Evolutionary conservation across 2,888 invertebrate genomes (phyloP).

Genomic region (Chalcosyrphus nemorum): DNA sequence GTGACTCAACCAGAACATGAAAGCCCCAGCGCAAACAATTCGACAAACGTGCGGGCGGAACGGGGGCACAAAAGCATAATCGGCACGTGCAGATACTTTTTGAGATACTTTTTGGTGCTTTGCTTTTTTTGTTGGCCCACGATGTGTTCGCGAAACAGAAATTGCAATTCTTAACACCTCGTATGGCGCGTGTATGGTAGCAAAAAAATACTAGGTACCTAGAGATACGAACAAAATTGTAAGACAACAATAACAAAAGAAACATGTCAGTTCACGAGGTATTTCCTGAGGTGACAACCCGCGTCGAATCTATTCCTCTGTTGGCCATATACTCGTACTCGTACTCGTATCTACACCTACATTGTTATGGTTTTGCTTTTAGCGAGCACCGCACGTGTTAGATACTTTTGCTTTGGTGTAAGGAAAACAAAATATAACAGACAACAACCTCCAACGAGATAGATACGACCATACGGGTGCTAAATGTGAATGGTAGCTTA

Average conservation of each 20-base stretch:
- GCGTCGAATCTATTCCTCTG: neutral
- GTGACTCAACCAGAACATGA: slow-evolving; percentile 15
- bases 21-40: slow-evolving; percentile 10
- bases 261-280: slow-evolving; percentile 14
- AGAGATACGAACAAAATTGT: neutral
- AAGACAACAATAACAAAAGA: neutral
- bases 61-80: neutral
- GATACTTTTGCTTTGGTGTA: slow-evolving; percentile 34
- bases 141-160: neutral
- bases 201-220: neutral
- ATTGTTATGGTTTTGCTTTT: slow-evolving; percentile 31
- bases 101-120: slow-evolving; percentile 36
- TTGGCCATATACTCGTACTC: no score
- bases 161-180: slow-evolving; percentile 10
- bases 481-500: slow-evolving; percentile 28
- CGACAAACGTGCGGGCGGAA: neutral
- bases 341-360: no score
- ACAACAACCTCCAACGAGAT: neutral
- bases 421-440: slow-evolving; percentile 10
- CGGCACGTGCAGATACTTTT: slow-evolving; percentile 59
- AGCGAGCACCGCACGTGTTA: slow-evolving; percentile 62
- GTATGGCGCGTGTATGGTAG: neutral
- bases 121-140: slow-evolving; percentile 3
- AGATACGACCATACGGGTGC: slow-evolving; percentile 34
- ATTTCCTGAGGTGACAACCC: slow-evolving; percentile 29